Conservation (phyloP, 92 coral and sea anemone species). For the Nematostella vectensis region DNA sequence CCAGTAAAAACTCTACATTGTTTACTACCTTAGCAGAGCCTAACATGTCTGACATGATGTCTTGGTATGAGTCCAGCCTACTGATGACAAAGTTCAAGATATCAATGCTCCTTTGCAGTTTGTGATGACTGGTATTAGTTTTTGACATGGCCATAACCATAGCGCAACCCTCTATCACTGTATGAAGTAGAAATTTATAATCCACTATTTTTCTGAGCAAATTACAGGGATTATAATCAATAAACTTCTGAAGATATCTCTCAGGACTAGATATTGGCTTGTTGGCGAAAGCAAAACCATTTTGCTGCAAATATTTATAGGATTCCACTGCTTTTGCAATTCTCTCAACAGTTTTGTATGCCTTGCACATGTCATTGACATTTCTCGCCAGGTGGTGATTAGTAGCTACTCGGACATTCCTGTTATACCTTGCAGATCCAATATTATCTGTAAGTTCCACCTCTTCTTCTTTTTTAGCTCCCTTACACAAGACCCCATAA, state of each 20-base stretch:
- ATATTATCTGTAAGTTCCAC: slow-evolving; percentile 38
- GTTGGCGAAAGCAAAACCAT: neutral
- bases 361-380: slow-evolving; percentile 14
- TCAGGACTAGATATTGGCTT: slow-evolving; percentile 2
- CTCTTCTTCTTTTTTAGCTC: slow-evolving; percentile 28
- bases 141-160: slow-evolving; percentile 48
- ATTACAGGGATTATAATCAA: slow-evolving; percentile 14
- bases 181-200: slow-evolving; percentile 54
- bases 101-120: slow-evolving; percentile 16
- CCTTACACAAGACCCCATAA: slow-evolving; percentile 5
- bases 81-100: slow-evolving; percentile 31
- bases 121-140: slow-evolving; percentile 24
- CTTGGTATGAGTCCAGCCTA: slow-evolving; percentile 23
- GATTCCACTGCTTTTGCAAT: slow-evolving; percentile 9
- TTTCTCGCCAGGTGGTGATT: slow-evolving; percentile 30
- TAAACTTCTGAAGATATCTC: slow-evolving; percentile 11
- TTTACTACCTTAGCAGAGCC: neutral
- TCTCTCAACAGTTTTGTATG: slow-evolving; percentile 32
- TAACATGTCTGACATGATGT: neutral
- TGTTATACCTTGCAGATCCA: slow-evolving; percentile 46
- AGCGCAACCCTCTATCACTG: slow-evolving; percentile 48
- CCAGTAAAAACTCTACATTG: neutral
- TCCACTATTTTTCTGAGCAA: slow-evolving; percentile 31
- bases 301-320: neutral
- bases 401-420: slow-evolving; percentile 20